Evolutionary conservation across 2,113 vertebrate genomes (phyloP).

Genomic region (Sylvilagus bachmani): DNA sequence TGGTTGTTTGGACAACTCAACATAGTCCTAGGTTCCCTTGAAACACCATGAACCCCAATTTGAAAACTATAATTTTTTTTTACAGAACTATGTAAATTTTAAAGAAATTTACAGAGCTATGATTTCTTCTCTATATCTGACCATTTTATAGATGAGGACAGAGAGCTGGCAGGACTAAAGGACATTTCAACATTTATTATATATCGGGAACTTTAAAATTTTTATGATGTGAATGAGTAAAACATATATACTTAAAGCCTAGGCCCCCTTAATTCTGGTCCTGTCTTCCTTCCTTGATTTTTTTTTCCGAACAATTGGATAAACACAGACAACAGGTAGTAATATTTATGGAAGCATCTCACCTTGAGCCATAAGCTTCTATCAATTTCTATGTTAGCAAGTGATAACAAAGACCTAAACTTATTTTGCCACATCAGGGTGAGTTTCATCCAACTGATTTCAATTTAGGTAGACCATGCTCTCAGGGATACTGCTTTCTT

Average conservation of each 20-base stretch:
- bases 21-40: background rate
- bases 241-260: background rate
- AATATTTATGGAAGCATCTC: fast-evolving
- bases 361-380: fast-evolving
- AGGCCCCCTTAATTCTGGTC: background rate
- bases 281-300: background rate
- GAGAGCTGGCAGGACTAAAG: background rate
- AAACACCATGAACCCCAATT: background rate
- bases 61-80: background rate
- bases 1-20: background rate
- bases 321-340: fast-evolving
- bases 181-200: background rate
- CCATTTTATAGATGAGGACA: background rate
- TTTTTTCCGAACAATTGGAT: background rate
- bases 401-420: background rate
- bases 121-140: background rate
- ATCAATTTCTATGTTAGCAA: fast-evolving
- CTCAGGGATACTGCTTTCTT: background rate
- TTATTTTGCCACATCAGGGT: fast-evolving
- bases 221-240: background rate
- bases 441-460: background rate
- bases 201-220: background rate
- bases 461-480: fast-evolving
- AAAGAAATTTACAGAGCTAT: background rate
- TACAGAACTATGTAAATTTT: background rate